Conservation (phyloP, 2,113 vertebrate genomes). For the Carassius auratus region DNA sequence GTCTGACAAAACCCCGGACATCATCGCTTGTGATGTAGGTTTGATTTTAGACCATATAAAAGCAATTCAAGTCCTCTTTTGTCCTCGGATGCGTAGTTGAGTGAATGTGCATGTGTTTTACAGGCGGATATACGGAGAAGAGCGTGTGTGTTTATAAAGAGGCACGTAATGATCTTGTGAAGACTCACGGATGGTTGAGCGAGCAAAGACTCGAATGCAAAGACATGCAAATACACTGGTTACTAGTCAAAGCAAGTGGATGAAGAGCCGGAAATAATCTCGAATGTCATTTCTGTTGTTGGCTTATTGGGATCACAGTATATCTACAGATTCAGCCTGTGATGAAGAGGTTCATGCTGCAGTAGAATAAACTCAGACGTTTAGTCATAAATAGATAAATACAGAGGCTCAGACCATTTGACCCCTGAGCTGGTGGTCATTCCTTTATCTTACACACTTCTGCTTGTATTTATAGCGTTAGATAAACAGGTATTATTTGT, state of each 20-base stretch:
- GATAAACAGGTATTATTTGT: neutral
- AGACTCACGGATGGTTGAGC: neutral
- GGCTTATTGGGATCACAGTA: neutral
- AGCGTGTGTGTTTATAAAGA: constrained; percentile 3
- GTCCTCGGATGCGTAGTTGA: neutral
- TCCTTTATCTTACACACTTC: neutral
- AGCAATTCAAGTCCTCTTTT: neutral
- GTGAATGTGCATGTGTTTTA: neutral
- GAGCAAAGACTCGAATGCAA: neutral
- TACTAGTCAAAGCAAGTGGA: constrained; percentile 12
- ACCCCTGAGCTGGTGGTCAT: constrained; percentile 4
- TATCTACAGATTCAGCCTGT: neutral
- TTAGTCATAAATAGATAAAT: neutral
- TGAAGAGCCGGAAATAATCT: neutral
- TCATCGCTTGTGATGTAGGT: neutral
- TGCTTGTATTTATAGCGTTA: neutral
- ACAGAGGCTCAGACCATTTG: neutral
- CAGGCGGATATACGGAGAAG: neutral
- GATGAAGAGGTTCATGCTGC: neutral
- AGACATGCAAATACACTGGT: constrained; percentile 15
- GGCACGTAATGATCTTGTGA: neutral
- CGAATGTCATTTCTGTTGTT: neutral
- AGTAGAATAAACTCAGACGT: neutral
- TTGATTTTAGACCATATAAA: neutral
- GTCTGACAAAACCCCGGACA: neutral